Base-by-base conservation (phyloP, 2,797 vertebrate species). In the Sebastes paucispinis region DNA sequence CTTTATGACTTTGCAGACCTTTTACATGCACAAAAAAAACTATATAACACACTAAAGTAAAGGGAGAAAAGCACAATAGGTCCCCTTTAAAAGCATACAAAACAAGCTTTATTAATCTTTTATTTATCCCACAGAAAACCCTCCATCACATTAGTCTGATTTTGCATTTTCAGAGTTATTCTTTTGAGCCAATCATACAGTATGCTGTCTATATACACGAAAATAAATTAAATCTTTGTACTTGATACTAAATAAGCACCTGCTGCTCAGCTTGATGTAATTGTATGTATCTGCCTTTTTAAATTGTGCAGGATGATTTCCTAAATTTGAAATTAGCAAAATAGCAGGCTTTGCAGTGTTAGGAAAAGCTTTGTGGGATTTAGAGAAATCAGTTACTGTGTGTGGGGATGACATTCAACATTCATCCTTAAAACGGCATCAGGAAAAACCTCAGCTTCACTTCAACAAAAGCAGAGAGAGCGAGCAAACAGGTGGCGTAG, bases 341-440 rank as follows among this genome's bases (percentile, higher is more conserved):
- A 77, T 27, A 60, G 32, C 20, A 57, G 27, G 29, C 31, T 59
- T 11, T 54, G 27, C 31, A 60, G 39, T 20, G 12, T 57, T 34
- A 54, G 32, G 29, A 63, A 1, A 34, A 34, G 43, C 34, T 77
- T 20, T 20, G 60, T 20, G 25, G 43, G 63, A 39, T 81, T 57
- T 52, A 55, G 36, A 58, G 52, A 47, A 71, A 67, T 34, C 63
- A 3, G n/a, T 70, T 65, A 13, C 39, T 52, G 22, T 55, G 66
- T n/a, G 54, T 18, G 16, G 9, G 11, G 29, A 62, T 75, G 50
- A 75, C 24, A 72, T 80, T 75, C 39, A 70, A 24, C 71, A 82
- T 70, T 36, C 47, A 34, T 58, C 71, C 55, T 25, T 43, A 32
- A 67, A 79, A 71, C 12, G 5, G 18, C 75, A 52, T 58, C 27